Evolutionary conservation across 2,797 vertebrate genomes (phyloP).

Genomic region (Gymnoscopelus braueri): DNA sequence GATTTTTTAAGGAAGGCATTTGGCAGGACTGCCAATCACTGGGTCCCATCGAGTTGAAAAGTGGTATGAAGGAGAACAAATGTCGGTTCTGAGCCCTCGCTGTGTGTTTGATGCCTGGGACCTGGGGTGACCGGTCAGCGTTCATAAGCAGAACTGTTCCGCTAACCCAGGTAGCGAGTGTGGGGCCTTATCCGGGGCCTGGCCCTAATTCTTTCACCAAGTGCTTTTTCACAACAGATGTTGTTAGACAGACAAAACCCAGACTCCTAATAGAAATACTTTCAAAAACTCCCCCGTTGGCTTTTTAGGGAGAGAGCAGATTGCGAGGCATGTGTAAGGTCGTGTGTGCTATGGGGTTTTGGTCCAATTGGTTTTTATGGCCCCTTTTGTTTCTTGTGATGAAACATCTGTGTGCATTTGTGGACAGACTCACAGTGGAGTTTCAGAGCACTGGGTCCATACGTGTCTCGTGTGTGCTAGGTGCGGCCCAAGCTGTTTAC

Average conservation of each 20-base stretch:
- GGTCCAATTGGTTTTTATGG: slow-evolving; percentile 72
- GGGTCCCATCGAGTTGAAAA: slow-evolving; percentile 10
- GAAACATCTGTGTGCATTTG: slow-evolving; percentile 77
- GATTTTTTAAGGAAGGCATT: slow-evolving; percentile 35
- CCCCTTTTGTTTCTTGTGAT: slow-evolving; percentile 73
- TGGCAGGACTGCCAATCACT: slow-evolving; percentile 35
- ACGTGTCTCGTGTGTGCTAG: slow-evolving; percentile 61
- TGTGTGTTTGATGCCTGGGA: slow-evolving; percentile 51
- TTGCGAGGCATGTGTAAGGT: slow-evolving; percentile 71
- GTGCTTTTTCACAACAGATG: slow-evolving; percentile 70
- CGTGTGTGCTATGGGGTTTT: slow-evolving; percentile 72
- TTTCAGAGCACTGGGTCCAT: slow-evolving; percentile 60
- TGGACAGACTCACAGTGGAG: slow-evolving; percentile 51
- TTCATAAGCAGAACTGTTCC: slow-evolving; percentile 40
- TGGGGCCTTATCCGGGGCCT: slow-evolving; percentile 43
- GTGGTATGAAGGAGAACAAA: slow-evolving; percentile 44
- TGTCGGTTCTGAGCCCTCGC: slow-evolving; percentile 46
- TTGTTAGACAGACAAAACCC: slow-evolving; percentile 69
- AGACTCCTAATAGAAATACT: slow-evolving; percentile 77
- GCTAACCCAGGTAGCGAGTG: slow-evolving; percentile 66
- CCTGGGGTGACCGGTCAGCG: slow-evolving; percentile 46
- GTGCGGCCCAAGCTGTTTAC: slow-evolving; percentile 71
- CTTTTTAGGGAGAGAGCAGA: slow-evolving; percentile 67
- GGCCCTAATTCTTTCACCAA: slow-evolving; percentile 77
- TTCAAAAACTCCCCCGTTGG: slow-evolving; percentile 73